Evolutionary conservation across 1,140 invertebrate genomes (phyloP).

Genomic region (Bemisia tabaci): DNA sequence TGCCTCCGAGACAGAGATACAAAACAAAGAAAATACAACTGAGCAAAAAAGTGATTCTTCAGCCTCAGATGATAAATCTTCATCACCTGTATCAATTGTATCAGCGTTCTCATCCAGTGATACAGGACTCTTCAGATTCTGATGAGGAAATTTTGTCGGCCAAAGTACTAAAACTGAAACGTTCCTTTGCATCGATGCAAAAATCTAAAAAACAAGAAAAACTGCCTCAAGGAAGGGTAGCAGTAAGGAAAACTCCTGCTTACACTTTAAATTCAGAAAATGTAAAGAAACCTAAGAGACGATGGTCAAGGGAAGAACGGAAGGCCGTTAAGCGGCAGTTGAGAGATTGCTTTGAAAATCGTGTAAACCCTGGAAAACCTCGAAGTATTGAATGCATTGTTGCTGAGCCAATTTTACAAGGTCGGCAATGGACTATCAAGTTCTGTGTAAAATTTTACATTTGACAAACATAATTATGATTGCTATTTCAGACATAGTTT

Average conservation of each 20-base stretch:
- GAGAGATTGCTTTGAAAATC: not conserved
- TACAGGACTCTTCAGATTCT: not conserved
- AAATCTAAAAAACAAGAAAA: not conserved
- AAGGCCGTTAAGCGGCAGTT: not conserved
- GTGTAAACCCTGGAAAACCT: not conserved
- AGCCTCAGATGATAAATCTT: too few species aligned
- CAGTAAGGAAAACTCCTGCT: not conserved
- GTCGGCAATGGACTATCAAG: too few species aligned
- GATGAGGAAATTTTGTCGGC: not conserved
- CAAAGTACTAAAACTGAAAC: too few species aligned
- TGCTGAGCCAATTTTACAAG: not conserved
- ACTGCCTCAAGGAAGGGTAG: not conserved
- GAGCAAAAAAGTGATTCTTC: too few species aligned
- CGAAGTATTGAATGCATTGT: not conserved
- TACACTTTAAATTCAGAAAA: not conserved
- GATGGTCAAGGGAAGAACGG: not conserved
- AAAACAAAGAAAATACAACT: too few species aligned
- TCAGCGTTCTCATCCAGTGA: not conserved
- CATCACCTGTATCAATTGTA: too few species aligned
- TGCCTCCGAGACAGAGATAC: too few species aligned
- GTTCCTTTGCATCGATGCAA: too few species aligned
- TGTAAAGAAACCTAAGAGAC: not conserved
- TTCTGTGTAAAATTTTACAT: too few species aligned
- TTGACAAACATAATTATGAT: too few species aligned
- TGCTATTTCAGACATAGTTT: too few species aligned